Base-by-base conservation (phyloP, 1,140 invertebrate species). In the Drosophila kohkoa region DNA sequence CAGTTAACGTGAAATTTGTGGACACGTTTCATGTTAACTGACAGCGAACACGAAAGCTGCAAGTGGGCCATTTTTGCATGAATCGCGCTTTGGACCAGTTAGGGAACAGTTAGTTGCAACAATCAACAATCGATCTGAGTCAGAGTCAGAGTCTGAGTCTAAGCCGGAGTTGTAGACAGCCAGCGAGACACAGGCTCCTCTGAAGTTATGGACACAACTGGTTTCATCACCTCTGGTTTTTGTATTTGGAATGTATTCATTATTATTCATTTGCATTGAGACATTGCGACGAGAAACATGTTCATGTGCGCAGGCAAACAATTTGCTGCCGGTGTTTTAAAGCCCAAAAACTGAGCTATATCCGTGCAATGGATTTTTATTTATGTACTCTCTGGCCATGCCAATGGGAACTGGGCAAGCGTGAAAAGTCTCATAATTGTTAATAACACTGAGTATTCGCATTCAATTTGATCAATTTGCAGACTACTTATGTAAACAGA, bases 201-300 rank as follows among this genome's bases (percentile, higher is more conserved):
- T 74, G 52, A 54, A 62, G 69, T 72, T 83, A 89, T 89, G 83
- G 85, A 78, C 85, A 78, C 77, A 88, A 83, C 83, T 73, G 83
- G 83, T 88, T 88, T 89, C 83, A 73, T 78, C 81, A 85, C 83
- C 75, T 25, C 20, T 25, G 20, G 20, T 25, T 25, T 25, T 25
- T 25, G 20, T 69, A 73, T 85, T 81, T 73, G 64, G 77, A 71
- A 72, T 82, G 77, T 75, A 81, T 89, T 82, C 79, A 79, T 78
- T 89, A 85, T 85, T 85, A 88, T 89, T 88, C 79, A 89, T 89
- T 88, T 89, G 72, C 58, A 88, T 89, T 89, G 83, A 85, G 81
- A 88, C 81, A 89, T 79, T 80, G 83, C 16, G 48, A 60, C 54
- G 16, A 60, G 55, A 70, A 72, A 81, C 75, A 81, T 85, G 78